phyloP scores from a whole-genome alignment of 2,113 vertebrate species.

The Astur gentilis region DNA sequence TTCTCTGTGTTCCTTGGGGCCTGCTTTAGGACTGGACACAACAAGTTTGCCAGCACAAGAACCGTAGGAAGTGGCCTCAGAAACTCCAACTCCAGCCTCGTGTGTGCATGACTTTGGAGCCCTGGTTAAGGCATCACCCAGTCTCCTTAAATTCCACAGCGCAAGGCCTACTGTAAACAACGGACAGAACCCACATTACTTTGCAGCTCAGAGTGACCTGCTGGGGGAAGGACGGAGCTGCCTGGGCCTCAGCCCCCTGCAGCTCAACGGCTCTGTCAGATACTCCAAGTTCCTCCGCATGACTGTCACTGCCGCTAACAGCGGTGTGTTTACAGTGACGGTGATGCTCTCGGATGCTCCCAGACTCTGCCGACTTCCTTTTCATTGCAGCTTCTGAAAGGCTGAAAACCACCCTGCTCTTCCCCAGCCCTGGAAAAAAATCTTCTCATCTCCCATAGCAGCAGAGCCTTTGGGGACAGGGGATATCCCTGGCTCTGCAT shows the following conservation, averaged over 20 bases:
- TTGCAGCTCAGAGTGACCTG: background rate
- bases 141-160: background rate
- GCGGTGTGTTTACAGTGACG: rapidly evolving
- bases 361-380: background rate
- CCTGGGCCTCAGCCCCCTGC: background rate
- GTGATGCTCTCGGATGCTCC: background rate
- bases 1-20: background rate
- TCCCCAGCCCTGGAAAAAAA: background rate
- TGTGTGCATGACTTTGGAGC: background rate
- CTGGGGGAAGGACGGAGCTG: background rate
- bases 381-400: background rate
- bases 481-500: background rate
- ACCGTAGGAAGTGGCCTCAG: rapidly evolving
- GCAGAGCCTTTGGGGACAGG: background rate
- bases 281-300: background rate
- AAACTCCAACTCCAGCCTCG: background rate
- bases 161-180: background rate
- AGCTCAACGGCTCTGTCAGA: background rate
- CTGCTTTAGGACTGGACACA: background rate
- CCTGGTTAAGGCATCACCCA: background rate
- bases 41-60: background rate
- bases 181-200: background rate
- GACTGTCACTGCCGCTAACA: background rate
- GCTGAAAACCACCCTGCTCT: background rate
- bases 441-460: rapidly evolving